These are phyloP conservation scores for Silurus glanis DNA, from an alignment of 2,113 vertebrate genomes.

Conservation along the genomic window DNA sequence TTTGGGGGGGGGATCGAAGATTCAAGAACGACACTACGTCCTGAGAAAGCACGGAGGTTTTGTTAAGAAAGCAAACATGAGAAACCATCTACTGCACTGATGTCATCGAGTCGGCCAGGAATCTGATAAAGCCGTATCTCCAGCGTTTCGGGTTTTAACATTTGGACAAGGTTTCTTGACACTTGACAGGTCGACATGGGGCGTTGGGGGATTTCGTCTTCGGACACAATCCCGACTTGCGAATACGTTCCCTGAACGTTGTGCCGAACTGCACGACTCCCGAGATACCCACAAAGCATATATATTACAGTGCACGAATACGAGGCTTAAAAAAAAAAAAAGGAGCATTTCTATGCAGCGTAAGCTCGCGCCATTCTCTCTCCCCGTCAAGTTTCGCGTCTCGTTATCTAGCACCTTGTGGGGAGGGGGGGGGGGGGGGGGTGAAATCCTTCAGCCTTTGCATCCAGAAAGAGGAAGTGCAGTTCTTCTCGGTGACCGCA, in stretches of 20 bases:
- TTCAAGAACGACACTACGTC: background rate
- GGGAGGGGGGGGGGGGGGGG: too few relatives aligned
- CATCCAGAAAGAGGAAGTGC: background rate
- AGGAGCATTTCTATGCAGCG: background rate
- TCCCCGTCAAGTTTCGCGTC: background rate
- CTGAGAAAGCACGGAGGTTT: slow-evolving; percentile 35
- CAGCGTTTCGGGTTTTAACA: background rate
- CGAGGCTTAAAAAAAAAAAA: background rate
- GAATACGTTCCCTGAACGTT: background rate
- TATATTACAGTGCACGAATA: background rate
- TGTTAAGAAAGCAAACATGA: background rate
- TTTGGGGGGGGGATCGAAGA: background rate
- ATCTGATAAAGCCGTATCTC: background rate
- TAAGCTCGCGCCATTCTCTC: background rate
- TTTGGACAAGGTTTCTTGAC: background rate
- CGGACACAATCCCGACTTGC: background rate
- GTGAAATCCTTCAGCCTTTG: too few relatives aligned
- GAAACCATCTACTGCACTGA: slow-evolving; percentile 39
- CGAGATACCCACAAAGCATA: background rate
- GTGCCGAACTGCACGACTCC: background rate
- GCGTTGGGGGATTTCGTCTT: background rate
- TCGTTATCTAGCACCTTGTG: background rate
- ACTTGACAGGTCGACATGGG: too few relatives aligned
- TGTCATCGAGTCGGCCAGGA: slow-evolving; percentile 3
- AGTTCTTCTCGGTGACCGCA: background rate